Evolutionary conservation across 2,797 vertebrate species (phyloP).

Genomic region (Prunella strophiata): DNA sequence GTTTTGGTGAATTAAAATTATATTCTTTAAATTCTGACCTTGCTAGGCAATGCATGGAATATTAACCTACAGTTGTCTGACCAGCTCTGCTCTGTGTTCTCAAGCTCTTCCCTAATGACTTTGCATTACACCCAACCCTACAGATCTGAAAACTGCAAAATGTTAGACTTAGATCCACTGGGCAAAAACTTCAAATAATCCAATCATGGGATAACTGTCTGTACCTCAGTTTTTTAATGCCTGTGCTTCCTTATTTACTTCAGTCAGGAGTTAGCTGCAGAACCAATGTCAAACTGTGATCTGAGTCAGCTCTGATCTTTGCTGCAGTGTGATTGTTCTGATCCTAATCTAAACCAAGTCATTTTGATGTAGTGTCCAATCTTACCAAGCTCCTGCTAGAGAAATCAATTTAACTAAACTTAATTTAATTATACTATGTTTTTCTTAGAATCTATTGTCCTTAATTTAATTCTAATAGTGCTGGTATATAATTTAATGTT

Average conservation of each 20-base stretch:
- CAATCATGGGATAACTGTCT: not conserved
- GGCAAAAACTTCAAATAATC: not conserved
- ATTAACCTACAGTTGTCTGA: not conserved
- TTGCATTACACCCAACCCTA: not conserved
- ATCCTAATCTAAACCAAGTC: not conserved
- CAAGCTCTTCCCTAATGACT: not conserved
- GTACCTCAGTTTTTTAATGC: not conserved
- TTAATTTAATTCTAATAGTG: not conserved
- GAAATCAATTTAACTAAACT: not conserved
- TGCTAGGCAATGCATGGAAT: not conserved
- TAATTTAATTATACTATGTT: not conserved
- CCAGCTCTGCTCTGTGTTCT: not conserved
- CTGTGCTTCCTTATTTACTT: not conserved
- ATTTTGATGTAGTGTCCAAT: not conserved
- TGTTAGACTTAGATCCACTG: not conserved
- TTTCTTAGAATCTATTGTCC: not conserved
- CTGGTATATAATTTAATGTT: not conserved
- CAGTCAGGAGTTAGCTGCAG: not conserved
- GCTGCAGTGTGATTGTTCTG: not conserved
- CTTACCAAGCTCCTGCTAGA: not conserved
- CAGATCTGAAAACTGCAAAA: not conserved
- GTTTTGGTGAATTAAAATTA: not conserved
- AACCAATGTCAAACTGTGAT: not conserved
- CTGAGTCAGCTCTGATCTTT: not conserved
- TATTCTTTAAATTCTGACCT: not conserved